These are phyloP conservation scores for Choloepus hoffmanni DNA, from an alignment of 2,113 vertebrate genomes.

Conservation along the genomic window DNA sequence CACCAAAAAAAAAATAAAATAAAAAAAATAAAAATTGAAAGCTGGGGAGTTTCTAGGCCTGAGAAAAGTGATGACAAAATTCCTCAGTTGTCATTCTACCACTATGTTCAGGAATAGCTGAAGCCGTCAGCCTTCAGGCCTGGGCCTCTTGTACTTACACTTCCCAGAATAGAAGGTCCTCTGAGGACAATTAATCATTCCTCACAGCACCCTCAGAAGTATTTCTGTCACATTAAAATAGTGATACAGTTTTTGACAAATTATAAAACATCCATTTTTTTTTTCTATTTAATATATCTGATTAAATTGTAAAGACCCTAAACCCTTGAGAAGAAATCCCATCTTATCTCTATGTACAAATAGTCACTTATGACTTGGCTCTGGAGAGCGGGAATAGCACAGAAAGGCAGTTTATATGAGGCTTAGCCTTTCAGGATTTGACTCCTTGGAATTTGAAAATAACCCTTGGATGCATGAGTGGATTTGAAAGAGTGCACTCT, in stretches of 20 bases:
- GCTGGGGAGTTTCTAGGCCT: not conserved
- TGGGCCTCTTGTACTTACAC: too few relatives aligned
- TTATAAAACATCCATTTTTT: not conserved
- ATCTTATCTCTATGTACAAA: not conserved
- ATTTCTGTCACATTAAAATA: not conserved
- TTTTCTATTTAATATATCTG: not conserved
- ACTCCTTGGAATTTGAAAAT: not conserved
- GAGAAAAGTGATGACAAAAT: not conserved
- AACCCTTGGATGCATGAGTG: not conserved
- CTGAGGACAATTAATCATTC: not conserved
- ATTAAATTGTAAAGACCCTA: not conserved
- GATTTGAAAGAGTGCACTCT: not conserved
- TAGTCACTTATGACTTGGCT: not conserved
- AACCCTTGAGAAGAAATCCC: not conserved
- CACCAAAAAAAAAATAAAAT: not conserved
- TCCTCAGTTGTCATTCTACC: not conserved
- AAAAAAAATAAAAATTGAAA: not conserved
- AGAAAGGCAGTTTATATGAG: not conserved
- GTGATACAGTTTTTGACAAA: not conserved
- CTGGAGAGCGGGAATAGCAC: rapidly evolving
- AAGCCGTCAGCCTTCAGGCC: too few relatives aligned
- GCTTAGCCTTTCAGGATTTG: not conserved
- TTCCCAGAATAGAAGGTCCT: not conserved
- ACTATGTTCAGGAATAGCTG: not conserved
- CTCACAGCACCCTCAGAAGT: not conserved